Percentiles rank a stretch among this genome's conserved stretches.
Conservation (phyloP, 2,113 vertebrate genomes). For the Microcebus lehilahytsara region DNA sequence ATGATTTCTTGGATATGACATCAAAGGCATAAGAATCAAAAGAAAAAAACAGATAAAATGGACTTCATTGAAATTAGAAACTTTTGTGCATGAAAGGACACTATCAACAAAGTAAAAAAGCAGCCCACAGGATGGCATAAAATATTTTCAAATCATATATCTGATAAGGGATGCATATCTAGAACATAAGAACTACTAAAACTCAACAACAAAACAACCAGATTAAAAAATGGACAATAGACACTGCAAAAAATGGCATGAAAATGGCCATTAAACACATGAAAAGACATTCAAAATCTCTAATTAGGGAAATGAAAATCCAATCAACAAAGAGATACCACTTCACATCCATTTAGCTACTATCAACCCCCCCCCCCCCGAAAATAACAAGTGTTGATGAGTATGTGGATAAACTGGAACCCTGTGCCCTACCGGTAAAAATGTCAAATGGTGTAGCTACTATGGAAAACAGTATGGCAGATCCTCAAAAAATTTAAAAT, state of each 20-base stretch:
- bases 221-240: not conserved
- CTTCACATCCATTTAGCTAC: not conserved
- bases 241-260: not conserved
- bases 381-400: not conserved
- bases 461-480: not conserved
- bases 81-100: not conserved
- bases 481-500: not conserved
- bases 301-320: slow-evolving; percentile 1
- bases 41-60: not conserved
- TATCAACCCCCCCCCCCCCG: not conserved
- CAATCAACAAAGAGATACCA: not conserved
- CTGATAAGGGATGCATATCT: not conserved
- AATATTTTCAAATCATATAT: not conserved
- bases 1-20: not conserved
- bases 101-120: not conserved
- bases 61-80: not conserved
- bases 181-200: slow-evolving; percentile 18
- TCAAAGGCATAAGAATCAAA: not conserved
- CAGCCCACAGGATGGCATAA: not conserved
- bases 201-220: not conserved
- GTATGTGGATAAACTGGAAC: not conserved
- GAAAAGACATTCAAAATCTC: slow-evolving; percentile 19
- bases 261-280: not conserved
- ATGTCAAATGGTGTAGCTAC: not conserved
- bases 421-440: not conserved